Evolutionary conservation across 2,888 invertebrate genomes (phyloP), one percentile per base, ranked within the genome.

Genomic region (Ariolimax columbianus): DNA sequence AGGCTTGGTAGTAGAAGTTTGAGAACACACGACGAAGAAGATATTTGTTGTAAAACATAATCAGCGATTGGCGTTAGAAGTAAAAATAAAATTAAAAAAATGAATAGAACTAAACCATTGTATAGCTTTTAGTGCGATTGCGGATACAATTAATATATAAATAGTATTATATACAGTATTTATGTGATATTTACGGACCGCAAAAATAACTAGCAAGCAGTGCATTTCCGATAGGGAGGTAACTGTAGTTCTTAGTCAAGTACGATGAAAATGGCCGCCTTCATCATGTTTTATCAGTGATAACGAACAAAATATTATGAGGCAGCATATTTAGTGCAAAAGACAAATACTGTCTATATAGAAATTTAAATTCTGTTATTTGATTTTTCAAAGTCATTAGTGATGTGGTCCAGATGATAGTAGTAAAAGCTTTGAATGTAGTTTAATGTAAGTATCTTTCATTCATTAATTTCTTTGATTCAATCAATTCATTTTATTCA

Each of bases 191-290:
- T 6, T 6, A 14, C 9, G 47, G 47, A 14, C 9, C 9, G 47
- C 14, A 55, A 55, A 23, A 55, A 4, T 3, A 14, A 14, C 23
- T 55, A 19, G 3, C 23, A 55, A 55, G 14, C 55, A 55, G 14
- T 33, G 14, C 33, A 66, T 47, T 43, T 73, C 73, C 73, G 73
- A 73, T 3, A 43, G 73, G 73, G 73, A 43, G n/a, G n/a, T 73
- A 73, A 73, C 73, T 47, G 47, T 43, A 2, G 40, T 26, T 17
- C 1, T 73, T 26, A 17, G 40, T 68, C 68, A 68, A 33, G 9
- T 4, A 1, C 26, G 26, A 72, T 23, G 73, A 73, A 73, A 73
- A 73, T 73, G 73, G 73, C 73, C 40, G 73, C 73, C 26, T 43
- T 43, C n/a, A 0, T 40, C 26, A 9, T n/a, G 26, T 30, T n/a